Percentiles rank a stretch among this genome's conserved stretches.
These are phyloP conservation scores for Bursaphelenchus okinawaensis DNA, from an alignment of 2,888 invertebrate genomes.

Conservation along the genomic window DNA sequence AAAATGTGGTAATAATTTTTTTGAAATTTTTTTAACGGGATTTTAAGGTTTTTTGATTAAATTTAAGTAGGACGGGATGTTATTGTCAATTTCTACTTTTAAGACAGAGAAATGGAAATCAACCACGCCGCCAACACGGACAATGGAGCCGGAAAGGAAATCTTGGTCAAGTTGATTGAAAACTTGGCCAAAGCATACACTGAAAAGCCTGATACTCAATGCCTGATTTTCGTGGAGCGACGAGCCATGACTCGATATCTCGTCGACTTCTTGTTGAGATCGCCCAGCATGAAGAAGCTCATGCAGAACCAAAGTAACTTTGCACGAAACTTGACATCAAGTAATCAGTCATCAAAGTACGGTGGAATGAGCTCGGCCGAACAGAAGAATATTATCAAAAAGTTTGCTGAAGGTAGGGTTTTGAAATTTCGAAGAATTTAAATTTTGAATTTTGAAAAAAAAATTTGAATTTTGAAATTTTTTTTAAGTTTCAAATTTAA, in stretches of 20 bases:
- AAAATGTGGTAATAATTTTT: no score
- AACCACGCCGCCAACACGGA: background rate
- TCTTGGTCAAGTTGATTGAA: conserved; percentile 9
- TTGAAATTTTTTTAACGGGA: no score
- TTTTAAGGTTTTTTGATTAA: no score
- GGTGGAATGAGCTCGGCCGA: conserved; percentile 9
- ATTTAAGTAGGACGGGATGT: no score
- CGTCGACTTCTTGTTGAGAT: background rate
- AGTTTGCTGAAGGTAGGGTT: conserved; percentile 5
- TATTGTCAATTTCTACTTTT: no score
- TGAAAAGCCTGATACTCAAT: background rate
- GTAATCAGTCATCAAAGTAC: background rate
- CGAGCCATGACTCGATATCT: background rate
- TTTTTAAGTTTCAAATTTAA: background rate
- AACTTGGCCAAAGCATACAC: background rate
- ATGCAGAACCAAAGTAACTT: background rate
- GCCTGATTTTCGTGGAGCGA: background rate
- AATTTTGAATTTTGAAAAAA: no score
- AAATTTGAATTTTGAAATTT: background rate
- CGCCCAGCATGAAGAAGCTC: background rate
- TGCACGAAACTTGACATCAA: background rate
- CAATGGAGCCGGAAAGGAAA: background rate
- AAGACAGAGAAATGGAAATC: background rate
- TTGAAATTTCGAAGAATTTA: no score
- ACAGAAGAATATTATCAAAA: background rate